Conservation (phyloP, 2,888 invertebrate species). For the Mythimna lalbum region DNA sequence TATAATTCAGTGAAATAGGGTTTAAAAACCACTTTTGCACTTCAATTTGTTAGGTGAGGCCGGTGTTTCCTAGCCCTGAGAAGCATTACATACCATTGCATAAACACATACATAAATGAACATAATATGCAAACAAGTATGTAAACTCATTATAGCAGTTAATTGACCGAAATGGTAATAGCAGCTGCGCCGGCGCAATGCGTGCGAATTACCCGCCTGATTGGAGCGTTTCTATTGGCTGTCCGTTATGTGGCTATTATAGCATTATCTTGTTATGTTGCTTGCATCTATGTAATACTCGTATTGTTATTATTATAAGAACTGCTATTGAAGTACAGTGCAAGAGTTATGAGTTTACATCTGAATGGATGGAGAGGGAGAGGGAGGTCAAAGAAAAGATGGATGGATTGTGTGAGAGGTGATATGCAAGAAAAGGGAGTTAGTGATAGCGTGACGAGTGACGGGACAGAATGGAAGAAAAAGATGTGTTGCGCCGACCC, state of each 20-base stretch:
- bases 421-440: too few species aligned
- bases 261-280: conserved; percentile 18
- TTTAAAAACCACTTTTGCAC: too few species aligned
- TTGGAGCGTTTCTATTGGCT: conserved; percentile 46
- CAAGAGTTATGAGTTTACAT: too few species aligned
- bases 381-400: too few species aligned
- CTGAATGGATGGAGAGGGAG: too few species aligned
- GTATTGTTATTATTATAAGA: not conserved
- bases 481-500: too few species aligned
- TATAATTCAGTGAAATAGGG: too few species aligned
- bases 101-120: conserved; percentile 34
- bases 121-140: conserved; percentile 40
- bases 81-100: conserved; percentile 42
- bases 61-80: too few species aligned
- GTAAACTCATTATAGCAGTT: conserved; percentile 47
- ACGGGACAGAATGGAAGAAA: too few species aligned
- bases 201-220: conserved; percentile 37
- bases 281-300: not conserved
- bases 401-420: too few species aligned
- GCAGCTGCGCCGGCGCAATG: conserved; percentile 22
- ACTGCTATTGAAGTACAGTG: not conserved
- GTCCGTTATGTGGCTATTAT: conserved; percentile 27
- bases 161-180: conserved; percentile 49
- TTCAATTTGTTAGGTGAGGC: too few species aligned
- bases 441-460: too few species aligned